Evolutionary conservation across 2,797 vertebrate genomes (phyloP), one percentile per base, ranked within the genome.

Genomic region (Sciurus vulgaris): DNA sequence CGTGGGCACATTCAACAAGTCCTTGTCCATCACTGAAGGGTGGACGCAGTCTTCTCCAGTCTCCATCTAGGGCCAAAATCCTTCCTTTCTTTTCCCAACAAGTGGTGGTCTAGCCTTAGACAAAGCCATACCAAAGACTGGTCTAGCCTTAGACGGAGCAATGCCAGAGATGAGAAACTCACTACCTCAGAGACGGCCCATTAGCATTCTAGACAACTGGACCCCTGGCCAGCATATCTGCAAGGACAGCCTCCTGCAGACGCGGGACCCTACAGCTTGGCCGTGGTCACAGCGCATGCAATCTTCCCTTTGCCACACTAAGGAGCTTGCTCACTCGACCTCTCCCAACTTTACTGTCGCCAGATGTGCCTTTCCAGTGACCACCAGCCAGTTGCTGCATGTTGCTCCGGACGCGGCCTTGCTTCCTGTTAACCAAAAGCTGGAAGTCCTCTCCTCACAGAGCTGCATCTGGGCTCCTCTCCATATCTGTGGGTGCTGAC

Each of bases 211-310:
- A 18, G 59, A 15, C 24, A 3, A 35, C 10, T 8, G 2, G 26
- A 20, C 38, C 63, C 30, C n/a, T 2, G 9, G 24, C 18, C 5
- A 12, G 63, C 24, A 1, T 5, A 2, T 18, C 11, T 38, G 73
- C 38, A 18, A 6, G 13, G 7, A 13, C 20, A 47, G 15, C 8
- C 18, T 78, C 49, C 69, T 17, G 38, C 26, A 11, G 4, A 5
- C 2, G 0, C 6, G 28, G 73, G 3, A 1, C n/a, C n/a, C 47
- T 33, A 33, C 26, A 38, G 47, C 11, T 15, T 17, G 4, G 0
- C 26, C 38, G 4, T 2, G 20, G 7, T 26, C 35, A 1, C 1
- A 0, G n/a, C 26, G 9, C 18, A 5, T 9, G 22, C 6, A 6
- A 3, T n/a, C 38, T 51, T 41, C 51, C 74, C 44, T 47, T 63